Evolutionary conservation across 2,888 invertebrate genomes (phyloP), one percentile per base, ranked within the genome.

Genomic region (Liodrosophila aerea): DNA sequence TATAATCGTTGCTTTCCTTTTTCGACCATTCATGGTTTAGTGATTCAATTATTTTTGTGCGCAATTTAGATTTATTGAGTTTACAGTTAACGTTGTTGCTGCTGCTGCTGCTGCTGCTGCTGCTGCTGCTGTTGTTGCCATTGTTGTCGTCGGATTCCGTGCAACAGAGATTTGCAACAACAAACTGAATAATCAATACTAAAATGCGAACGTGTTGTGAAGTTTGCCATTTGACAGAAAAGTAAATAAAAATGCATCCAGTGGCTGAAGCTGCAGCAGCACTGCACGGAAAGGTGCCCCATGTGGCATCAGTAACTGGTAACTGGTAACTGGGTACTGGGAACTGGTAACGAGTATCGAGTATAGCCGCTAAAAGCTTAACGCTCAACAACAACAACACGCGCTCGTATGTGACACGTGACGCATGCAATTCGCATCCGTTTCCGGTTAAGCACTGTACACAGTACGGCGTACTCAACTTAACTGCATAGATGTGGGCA

Each of bases 401-500:
- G 72, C 80, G 85, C 70, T 64, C 67, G 83, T 71, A 70, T 85
- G 83, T 76, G 22, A 22, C 82, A 83, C 81, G 85, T 86, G 87
- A 83, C 85, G 86, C 86, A 84, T 87, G 87, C 88, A 87, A 88
- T 87, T 87, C 86, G 87, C 88, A 87, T 87, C 87, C 88, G 87
- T 80, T 87, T 83, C 88, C 87, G 88, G 88, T 85, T 61, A 78
- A 73, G 63, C 64, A 64, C 73, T 49, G 74, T 53, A 64, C 56
- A 58, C 39, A 51, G 56, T 33, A 4, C 7, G 53, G 3, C 22
- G 22, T 22, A 22, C 22, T 22, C 22, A 2, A 22, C 22, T 22
- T 5, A 22, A 5, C 2, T 22, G 22, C 22, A 22, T 22, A 4
- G 3, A 22, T 22, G 22, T 22, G 22, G 22, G 22, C n/a, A n/a